Evolutionary conservation across 2,113 vertebrate species (phyloP).

Genomic region (Raja brachyura): DNA sequence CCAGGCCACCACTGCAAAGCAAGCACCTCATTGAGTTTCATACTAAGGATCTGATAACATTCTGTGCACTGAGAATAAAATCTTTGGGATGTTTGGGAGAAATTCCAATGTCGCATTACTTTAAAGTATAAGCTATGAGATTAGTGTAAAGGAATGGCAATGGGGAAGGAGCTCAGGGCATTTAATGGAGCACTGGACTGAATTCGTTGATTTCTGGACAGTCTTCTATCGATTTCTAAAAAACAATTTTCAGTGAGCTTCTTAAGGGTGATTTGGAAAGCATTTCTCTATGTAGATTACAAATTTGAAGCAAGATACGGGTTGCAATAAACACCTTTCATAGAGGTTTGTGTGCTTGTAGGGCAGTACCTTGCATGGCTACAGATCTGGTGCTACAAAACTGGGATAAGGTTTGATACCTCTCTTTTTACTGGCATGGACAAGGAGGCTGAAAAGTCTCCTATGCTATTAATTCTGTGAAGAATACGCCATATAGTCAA

Average conservation of each 20-base stretch:
- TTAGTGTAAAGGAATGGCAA: background rate
- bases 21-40: too few species aligned
- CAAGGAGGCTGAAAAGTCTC: too few species aligned
- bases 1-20: too few species aligned
- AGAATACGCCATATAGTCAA: background rate
- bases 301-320: background rate
- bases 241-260: background rate
- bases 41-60: too few species aligned
- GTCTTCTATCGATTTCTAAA: background rate
- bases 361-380: too few species aligned
- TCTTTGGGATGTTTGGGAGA: too few species aligned
- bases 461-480: background rate
- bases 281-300: background rate
- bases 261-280: background rate
- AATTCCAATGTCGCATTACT: background rate
- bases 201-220: background rate
- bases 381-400: too few species aligned
- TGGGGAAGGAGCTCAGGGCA: background rate
- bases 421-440: too few species aligned
- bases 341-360: too few species aligned
- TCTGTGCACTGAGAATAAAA: too few species aligned
- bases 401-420: too few species aligned
- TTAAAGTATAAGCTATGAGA: background rate
- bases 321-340: background rate
- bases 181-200: too few species aligned